Evolutionary conservation across 2,888 invertebrate species (phyloP).

Genomic region (Cosmorhoe ocellata): DNA sequence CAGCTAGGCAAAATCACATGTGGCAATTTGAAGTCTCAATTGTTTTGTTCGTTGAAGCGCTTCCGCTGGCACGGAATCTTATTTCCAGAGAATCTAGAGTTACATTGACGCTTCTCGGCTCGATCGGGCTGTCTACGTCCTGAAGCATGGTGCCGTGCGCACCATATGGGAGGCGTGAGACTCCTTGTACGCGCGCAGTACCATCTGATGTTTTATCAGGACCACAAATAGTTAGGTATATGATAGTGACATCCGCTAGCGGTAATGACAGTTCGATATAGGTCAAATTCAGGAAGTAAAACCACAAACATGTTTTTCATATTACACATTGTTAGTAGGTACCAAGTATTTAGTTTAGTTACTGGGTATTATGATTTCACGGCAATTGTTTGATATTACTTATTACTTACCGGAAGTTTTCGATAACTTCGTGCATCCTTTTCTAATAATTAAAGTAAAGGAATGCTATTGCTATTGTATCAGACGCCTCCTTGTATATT

Average conservation of each 20-base stretch:
- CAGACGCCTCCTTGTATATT: conserved; percentile 12
- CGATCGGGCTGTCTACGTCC: conserved; percentile 22
- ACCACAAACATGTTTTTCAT: conserved; percentile 56
- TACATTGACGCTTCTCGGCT: conserved; percentile 1
- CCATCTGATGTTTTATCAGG: conserved; percentile 65
- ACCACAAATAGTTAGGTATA: conserved; percentile 41
- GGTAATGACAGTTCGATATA: conserved; percentile 49
- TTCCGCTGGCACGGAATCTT: conserved; percentile 14
- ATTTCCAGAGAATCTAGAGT: conserved; percentile 14
- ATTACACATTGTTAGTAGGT: conserved; percentile 38
- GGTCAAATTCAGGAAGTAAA: conserved; percentile 73
- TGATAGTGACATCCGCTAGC: conserved; percentile 70
- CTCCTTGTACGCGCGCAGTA: conserved; percentile 38
- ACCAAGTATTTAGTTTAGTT: not conserved
- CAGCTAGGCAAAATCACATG: not conserved
- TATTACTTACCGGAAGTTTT: no score
- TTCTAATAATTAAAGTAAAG: not conserved
- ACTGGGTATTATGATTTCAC: not conserved
- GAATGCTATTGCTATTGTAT: conserved; percentile 21
- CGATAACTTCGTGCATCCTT: no score
- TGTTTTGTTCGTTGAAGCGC: not conserved
- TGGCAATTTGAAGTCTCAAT: not conserved
- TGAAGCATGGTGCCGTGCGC: conserved; percentile 36
- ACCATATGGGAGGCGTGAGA: conserved; percentile 63
- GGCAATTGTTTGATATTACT: not conserved